phyloP scores from a whole-genome alignment of 2,113 vertebrate genomes.

The Pelobates fuscus region DNA sequence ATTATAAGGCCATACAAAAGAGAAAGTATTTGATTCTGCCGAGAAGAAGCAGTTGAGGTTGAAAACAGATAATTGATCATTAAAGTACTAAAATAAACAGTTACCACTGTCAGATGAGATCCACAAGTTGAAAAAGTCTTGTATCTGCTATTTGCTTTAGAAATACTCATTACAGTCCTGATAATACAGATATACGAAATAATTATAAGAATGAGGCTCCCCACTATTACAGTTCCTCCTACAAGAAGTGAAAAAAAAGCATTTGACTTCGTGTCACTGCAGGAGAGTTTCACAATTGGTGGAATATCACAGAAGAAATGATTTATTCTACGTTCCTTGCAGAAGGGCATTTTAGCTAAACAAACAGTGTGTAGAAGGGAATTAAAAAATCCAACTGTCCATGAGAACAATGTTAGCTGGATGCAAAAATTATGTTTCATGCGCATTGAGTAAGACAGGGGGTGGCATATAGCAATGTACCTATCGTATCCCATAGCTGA shows the following conservation, averaged over 20 bases:
- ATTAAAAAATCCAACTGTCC: neutral
- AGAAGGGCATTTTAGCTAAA: neutral
- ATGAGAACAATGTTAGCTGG: neutral
- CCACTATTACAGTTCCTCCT: neutral
- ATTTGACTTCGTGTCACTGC: neutral
- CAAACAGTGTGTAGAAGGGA: neutral
- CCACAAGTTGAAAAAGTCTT: slow-evolving; percentile 53
- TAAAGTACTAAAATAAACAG: slow-evolving; percentile 37
- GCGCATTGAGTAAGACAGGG: neutral
- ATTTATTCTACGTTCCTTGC: neutral
- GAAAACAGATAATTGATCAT: slow-evolving; percentile 24
- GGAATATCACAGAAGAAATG: slow-evolving; percentile 14
- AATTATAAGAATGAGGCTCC: neutral
- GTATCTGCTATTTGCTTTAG: slow-evolving; percentile 27
- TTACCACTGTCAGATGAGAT: slow-evolving; percentile 55
- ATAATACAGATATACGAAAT: neutral
- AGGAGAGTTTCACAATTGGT: neutral
- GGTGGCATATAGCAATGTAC: neutral
- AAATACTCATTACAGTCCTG: slow-evolving; percentile 4
- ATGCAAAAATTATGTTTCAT: neutral
- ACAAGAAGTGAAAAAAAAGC: neutral
- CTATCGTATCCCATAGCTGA: neutral
- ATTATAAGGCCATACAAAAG: slow-evolving; percentile 35
- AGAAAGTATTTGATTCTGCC: slow-evolving; percentile 8
- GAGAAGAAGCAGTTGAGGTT: neutral